These are phyloP conservation scores for Psophia crepitans DNA, from an alignment of 2,113 vertebrate genomes.

Conservation along the genomic window DNA sequence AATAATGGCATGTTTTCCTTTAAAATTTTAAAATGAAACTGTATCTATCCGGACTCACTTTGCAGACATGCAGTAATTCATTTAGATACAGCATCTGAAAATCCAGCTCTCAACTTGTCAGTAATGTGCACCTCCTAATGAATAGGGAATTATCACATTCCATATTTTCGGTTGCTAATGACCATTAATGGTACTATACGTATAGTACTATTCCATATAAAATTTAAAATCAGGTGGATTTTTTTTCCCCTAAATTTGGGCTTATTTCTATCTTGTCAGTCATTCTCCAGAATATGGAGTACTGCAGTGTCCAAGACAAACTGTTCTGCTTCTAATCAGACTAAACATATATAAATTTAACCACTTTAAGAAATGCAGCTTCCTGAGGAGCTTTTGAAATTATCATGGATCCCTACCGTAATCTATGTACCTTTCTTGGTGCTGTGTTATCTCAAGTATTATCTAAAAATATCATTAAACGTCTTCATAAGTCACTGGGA, in stretches of 20 bases:
- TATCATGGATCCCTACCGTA: neutral
- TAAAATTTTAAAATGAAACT: constrained; percentile 41
- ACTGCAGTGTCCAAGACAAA: neutral
- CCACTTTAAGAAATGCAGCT: neutral
- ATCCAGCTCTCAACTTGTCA: neutral
- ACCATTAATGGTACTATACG: neutral
- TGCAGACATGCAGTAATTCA: constrained; percentile 12
- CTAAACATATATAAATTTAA: neutral
- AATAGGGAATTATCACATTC: neutral
- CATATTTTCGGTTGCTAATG: constrained; percentile 2
- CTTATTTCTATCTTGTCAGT: neutral
- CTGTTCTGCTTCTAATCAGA: neutral
- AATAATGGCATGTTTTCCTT: constrained; percentile 33
- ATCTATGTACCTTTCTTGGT: neutral
- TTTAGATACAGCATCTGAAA: constrained; percentile 15
- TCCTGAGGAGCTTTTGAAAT: neutral
- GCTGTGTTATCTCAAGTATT: neutral
- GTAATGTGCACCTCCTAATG: neutral
- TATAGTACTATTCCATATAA: neutral
- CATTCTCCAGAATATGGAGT: neutral
- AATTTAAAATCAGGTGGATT: neutral
- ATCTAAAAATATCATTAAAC: neutral
- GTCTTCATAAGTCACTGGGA: neutral
- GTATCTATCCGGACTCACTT: neutral
- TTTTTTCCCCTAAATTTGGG: neutral